A percentile compares a stretch with the other conserved stretches of the same genome.
Evolutionary conservation across 1,140 invertebrate genomes (phyloP).

Genomic region (Drosophila parvula): DNA sequence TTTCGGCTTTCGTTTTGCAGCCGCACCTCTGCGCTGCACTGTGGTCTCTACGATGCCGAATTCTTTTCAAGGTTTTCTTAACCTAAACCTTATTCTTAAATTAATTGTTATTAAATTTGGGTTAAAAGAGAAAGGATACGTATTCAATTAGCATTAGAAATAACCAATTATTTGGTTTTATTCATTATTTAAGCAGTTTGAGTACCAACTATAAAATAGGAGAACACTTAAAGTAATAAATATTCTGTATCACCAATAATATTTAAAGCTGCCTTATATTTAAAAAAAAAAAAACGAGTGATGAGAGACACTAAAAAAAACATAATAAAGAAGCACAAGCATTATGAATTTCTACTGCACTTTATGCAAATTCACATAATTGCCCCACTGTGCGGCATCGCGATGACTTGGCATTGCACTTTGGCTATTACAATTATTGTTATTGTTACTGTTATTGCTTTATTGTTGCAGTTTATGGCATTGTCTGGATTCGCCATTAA

Average conservation of each 20-base stretch:
- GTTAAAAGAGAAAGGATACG: background rate
- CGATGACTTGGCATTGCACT: slow-evolving; percentile 49
- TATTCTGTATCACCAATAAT: background rate
- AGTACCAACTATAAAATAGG: background rate
- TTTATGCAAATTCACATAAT: background rate
- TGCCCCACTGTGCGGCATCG: slow-evolving; percentile 8
- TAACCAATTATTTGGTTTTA: background rate
- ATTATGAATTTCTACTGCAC: background rate
- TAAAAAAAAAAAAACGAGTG: too few species aligned
- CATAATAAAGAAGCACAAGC: background rate
- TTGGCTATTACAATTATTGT: slow-evolving; percentile 55
- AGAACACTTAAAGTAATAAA: background rate
- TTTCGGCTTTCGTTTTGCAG: slow-evolving; percentile 38
- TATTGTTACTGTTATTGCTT: slow-evolving; percentile 55
- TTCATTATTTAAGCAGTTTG: too few species aligned
- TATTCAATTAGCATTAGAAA: background rate
- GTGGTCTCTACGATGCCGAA: background rate
- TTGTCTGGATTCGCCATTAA: slow-evolving; percentile 51
- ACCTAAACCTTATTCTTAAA: too few species aligned
- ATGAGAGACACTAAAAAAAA: background rate
- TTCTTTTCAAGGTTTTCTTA: background rate
- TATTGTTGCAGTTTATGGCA: slow-evolving; percentile 56
- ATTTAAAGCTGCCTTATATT: too few species aligned
- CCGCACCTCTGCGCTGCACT: slow-evolving; percentile 28
- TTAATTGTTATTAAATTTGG: background rate